Base-by-base conservation (phyloP, 2,888 invertebrate genomes). In the Andricus quercusramuli region DNA sequence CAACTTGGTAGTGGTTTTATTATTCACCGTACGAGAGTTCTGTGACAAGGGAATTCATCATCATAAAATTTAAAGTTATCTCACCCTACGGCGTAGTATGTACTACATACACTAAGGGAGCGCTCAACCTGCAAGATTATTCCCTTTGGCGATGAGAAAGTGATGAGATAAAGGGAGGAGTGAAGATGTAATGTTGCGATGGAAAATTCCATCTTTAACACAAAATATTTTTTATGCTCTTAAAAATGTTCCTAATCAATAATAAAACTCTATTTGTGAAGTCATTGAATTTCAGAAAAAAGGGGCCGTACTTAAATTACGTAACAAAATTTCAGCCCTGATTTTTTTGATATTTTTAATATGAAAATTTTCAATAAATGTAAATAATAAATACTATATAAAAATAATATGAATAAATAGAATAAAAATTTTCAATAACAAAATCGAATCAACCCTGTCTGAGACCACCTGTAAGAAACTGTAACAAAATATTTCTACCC, bases 11-110 rank as follows among this genome's bases (percentile, higher is more conserved):
- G 83, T 79, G 82, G 83, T 83, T 85, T 85, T 85, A 85, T 85
- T 85, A 85, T 85, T 83, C 82, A 80, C 82, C 81, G 81, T 82
- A 85, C 82, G 82, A 82, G 84, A 84, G 83, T 83, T 85, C 83
- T 83, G 81, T 81, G 84, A 81, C 81, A 83, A 82, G 82, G 80
- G 85, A 85, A 88, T 88, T 85, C 86, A 85, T 87, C 88, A 86
- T 88, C 86, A 86, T 88, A 87, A 88, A 88, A 87, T 86, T 88
- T 85, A 84, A 87, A 86, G 83, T 87, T 86, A 86, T 86, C 86
- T 86, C 81, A 82, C 83, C 79, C 83, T 80, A 70, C 79, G 79
- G 83, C 79, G 82, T 32, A 74, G 32, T 29, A n/a, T 29, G 56
- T 74, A 56, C 32, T 56, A 56, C 74, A 74, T 37, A 22, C 11